Percentiles rank a stretch among this genome's conserved stretches.
Evolutionary conservation across 2,113 vertebrate genomes (phyloP).

Genomic region (Platysternon megacephalum): DNA sequence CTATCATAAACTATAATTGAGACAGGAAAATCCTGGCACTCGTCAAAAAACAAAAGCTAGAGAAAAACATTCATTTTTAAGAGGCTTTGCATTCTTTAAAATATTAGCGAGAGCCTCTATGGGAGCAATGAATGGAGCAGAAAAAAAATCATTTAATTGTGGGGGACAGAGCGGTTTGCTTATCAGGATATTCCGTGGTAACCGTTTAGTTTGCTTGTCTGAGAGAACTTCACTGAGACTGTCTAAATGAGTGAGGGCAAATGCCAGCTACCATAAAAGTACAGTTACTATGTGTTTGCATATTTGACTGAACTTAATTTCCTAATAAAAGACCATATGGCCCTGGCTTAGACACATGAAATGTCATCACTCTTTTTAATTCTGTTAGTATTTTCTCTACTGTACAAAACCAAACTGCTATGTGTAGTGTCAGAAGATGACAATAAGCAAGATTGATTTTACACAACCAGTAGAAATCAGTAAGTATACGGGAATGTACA

Average conservation of each 20-base stretch:
- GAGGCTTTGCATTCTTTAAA: not conserved
- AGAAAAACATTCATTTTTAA: not conserved
- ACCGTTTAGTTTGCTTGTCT: not conserved
- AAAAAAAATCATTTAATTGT: not conserved
- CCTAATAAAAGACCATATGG: not conserved
- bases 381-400: not conserved
- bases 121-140: not conserved
- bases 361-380: not conserved
- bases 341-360: not conserved
- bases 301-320: not conserved
- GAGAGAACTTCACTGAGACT: not conserved
- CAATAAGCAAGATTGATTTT: not conserved
- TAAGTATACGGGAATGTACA: not conserved
- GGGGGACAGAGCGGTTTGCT: not conserved
- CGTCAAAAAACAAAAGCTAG: not conserved
- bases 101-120: not conserved
- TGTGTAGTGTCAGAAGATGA: not conserved
- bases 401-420: not conserved
- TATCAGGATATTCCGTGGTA: not conserved
- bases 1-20: not conserved
- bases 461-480: not conserved
- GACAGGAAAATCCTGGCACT: not conserved
- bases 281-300: not conserved
- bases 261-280: not conserved
- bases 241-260: not conserved